These are phyloP conservation scores for Megathymus violae DNA, from an alignment of 1,140 invertebrate genomes.

Conservation along the genomic window DNA sequence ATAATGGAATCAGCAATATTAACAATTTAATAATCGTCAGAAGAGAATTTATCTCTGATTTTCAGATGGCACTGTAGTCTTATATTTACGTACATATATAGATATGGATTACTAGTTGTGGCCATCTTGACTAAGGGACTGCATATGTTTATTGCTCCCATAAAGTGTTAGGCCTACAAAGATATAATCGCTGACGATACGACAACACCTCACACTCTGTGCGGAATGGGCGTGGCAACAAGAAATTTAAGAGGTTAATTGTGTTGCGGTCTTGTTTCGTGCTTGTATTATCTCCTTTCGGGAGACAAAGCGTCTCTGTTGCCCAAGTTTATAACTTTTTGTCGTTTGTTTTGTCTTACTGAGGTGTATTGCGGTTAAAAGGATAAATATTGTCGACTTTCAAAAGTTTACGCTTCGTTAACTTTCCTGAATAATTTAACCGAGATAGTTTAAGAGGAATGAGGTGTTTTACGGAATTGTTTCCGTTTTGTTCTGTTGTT, in stretches of 20 bases:
- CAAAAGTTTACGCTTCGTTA: constrained; percentile 2
- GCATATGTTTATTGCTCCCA: no score
- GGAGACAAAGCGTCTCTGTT: not conserved
- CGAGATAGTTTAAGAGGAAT: not conserved
- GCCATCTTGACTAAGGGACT: no score
- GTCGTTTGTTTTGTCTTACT: constrained; percentile 13
- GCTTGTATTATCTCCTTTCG: constrained; percentile 30
- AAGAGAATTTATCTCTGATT: no score
- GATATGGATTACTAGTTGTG: no score
- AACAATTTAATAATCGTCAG: no score
- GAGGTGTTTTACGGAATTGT: not conserved
- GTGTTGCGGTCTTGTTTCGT: constrained; percentile 19
- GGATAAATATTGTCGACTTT: constrained; percentile 21
- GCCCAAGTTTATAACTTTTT: constrained; percentile 12
- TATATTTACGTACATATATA: no score
- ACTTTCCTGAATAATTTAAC: constrained; percentile 7
- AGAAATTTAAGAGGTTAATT: constrained; percentile 43
- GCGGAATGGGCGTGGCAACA: constrained; percentile 22
- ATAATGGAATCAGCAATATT: no score
- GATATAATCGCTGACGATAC: no score
- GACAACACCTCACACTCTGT: constrained; percentile 2
- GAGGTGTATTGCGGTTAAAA: constrained; percentile 16
- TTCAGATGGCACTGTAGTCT: no score
- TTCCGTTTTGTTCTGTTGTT: constrained; percentile 4
- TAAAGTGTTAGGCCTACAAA: no score